Conservation (phyloP, 2,113 vertebrate genomes). For the Myrmophylax atrothorax region DNA sequence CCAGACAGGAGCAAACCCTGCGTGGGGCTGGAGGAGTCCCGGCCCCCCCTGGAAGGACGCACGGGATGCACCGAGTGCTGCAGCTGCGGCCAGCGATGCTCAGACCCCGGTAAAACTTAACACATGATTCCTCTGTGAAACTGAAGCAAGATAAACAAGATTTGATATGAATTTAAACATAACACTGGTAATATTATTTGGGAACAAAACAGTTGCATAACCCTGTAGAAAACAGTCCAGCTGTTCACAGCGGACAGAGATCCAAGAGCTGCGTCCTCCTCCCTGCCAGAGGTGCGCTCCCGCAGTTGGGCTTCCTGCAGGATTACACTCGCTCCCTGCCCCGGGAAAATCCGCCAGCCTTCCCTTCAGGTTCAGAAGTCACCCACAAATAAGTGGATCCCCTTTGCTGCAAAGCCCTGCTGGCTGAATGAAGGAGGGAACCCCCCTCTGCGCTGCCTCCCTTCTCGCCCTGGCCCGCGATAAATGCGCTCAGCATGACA, state of each 20-base stretch:
- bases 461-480: not conserved
- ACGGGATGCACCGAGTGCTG: accelerated
- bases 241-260: not conserved
- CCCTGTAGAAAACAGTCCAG: slow-evolving; percentile 47
- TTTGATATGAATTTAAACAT: slow-evolving; percentile 70
- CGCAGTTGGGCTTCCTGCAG: accelerated
- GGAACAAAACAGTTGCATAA: slow-evolving; percentile 59
- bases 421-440: no score
- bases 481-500: not conserved
- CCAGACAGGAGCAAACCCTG: not conserved
- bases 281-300: not conserved
- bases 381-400: not conserved
- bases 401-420: slow-evolving; percentile 3
- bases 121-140: slow-evolving; percentile 71
- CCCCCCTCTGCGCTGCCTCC: not conserved
- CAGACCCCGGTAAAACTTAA: slow-evolving; percentile 74
- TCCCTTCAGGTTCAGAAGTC: not conserved
- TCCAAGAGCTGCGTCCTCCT: not conserved
- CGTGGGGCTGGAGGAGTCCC: not conserved
- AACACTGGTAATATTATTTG: slow-evolving; percentile 36
- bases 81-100: accelerated
- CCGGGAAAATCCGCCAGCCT: not conserved
- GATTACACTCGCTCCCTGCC: not conserved
- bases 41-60: accelerated
- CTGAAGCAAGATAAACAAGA: slow-evolving; percentile 76